phyloP scores from a whole-genome alignment of 2,113 vertebrate genomes.

The Prunella fulvescens region DNA sequence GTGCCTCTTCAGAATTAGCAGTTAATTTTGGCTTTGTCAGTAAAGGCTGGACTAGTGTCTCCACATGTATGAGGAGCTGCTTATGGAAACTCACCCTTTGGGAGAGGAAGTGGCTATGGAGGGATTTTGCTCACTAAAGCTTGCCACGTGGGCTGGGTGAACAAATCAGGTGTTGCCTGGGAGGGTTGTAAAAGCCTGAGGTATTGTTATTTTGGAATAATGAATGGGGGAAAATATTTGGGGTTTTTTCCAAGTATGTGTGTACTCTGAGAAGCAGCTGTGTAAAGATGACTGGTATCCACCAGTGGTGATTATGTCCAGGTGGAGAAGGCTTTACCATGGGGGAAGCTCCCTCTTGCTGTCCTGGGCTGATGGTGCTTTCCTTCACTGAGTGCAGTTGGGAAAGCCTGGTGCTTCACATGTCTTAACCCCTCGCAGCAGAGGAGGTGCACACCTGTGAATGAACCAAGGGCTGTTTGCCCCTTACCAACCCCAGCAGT shows the following conservation, averaged over 20 bases:
- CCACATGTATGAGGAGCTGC: neutral
- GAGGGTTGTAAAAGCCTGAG: neutral
- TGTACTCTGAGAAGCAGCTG: neutral
- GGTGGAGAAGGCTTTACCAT: neutral
- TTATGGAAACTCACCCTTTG: neutral
- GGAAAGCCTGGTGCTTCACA: fast-evolving
- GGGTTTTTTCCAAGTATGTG: neutral
- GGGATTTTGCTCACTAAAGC: neutral
- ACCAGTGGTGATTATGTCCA: neutral
- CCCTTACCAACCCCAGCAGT: neutral
- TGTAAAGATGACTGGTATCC: neutral
- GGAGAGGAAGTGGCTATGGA: neutral
- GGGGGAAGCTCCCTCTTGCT: neutral
- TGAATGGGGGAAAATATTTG: neutral
- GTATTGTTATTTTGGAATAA: neutral
- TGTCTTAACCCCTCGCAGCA: fast-evolving
- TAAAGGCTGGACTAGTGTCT: neutral
- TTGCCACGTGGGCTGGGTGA: neutral
- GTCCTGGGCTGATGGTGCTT: neutral
- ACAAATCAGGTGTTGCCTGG: neutral
- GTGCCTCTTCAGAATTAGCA: slow-evolving; percentile 32
- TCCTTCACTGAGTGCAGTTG: neutral
- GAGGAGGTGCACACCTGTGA: neutral
- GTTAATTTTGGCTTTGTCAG: slow-evolving; percentile 17
- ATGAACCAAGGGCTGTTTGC: fast-evolving